Percentiles rank a stretch among this genome's conserved stretches.
Conservation (phyloP, 2,888 invertebrate species). For the Drosophila mayaguana region DNA sequence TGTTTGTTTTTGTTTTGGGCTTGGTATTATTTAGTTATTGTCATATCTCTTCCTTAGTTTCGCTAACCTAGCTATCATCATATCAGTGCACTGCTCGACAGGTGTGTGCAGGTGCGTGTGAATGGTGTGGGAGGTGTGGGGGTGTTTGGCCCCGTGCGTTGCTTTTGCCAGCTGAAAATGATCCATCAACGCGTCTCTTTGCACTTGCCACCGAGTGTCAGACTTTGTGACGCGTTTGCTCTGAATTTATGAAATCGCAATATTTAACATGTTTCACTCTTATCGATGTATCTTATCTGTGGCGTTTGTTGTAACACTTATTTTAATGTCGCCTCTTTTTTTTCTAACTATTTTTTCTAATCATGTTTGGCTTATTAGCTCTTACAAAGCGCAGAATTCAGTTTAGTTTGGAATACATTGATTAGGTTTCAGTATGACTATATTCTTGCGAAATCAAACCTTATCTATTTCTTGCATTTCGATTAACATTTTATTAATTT, state of each 20-base stretch:
- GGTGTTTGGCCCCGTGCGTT: background rate
- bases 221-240: constrained; percentile 22
- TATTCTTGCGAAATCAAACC: background rate
- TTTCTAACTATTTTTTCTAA: background rate
- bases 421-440: background rate
- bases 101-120: background rate
- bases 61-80: background rate
- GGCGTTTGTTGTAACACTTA: constrained; percentile 36
- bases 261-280: constrained; percentile 29
- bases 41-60: constrained; percentile 3
- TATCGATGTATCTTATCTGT: constrained; percentile 46
- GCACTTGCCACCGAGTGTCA: constrained; percentile 8
- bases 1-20: background rate
- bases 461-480: background rate
- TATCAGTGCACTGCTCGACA: background rate
- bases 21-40: constrained; percentile 5
- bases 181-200: constrained; percentile 1
- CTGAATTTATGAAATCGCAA: constrained; percentile 15
- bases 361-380: background rate
- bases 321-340: background rate
- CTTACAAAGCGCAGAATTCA: background rate
- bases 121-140: too few species aligned
- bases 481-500: background rate
- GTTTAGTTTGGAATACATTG: background rate
- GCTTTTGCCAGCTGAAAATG: background rate